Percentiles rank a stretch among this genome's conserved stretches.
Conservation (phyloP, 2,113 vertebrate genomes). For the Tyrannus savana region DNA sequence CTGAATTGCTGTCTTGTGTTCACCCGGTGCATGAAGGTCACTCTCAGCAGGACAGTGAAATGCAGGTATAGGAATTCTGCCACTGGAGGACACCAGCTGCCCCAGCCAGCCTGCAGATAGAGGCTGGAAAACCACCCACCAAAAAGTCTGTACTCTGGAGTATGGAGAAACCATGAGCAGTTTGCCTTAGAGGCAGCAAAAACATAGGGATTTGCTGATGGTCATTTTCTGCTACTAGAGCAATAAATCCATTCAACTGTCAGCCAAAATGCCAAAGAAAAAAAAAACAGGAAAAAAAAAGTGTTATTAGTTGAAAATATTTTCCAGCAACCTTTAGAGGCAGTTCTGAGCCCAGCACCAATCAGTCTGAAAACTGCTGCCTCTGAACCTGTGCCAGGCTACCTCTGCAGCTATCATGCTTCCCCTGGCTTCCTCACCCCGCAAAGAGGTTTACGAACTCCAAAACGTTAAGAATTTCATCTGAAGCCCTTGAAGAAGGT, state of each 20-base stretch:
- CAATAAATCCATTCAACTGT: slow-evolving; percentile 20
- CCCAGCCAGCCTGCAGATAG: background rate
- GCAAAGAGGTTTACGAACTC: background rate
- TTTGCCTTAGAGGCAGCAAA: slow-evolving; percentile 13
- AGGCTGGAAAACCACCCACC: background rate
- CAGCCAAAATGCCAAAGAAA: slow-evolving; percentile 20
- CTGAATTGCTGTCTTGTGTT: background rate
- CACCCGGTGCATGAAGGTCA: background rate
- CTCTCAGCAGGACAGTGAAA: background rate
- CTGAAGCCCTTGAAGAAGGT: background rate
- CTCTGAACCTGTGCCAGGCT: background rate
- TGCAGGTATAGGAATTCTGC: background rate
- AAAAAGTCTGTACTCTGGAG: background rate
- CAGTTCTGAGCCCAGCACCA: background rate
- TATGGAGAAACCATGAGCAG: background rate
- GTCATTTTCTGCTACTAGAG: slow-evolving; percentile 39
- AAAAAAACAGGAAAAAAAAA: background rate
- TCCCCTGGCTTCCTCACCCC: background rate
- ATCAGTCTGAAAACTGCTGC: background rate
- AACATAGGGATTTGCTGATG: background rate
- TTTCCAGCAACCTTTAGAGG: slow-evolving; percentile 34
- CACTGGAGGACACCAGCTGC: background rate
- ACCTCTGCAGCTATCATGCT: background rate
- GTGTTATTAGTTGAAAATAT: background rate
- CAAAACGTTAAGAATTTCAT: background rate